phyloP scores from a whole-genome alignment of 2,888 invertebrate species.

The Syrphus vitripennis region DNA sequence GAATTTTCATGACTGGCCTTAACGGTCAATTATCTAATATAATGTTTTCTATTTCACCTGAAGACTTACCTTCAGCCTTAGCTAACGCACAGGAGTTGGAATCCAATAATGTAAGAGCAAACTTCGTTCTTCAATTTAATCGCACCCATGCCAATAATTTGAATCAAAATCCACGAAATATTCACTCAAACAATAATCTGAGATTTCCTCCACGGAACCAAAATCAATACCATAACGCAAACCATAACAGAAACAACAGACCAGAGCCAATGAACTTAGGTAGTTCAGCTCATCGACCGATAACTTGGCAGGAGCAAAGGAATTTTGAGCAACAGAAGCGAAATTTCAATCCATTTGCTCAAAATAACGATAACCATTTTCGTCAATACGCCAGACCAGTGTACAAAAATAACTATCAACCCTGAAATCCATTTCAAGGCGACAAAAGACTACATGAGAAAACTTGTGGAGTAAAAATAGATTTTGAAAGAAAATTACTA shows the following conservation, averaged over 20 bases:
- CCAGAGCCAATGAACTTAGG: neutral
- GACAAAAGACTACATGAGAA: too few species aligned
- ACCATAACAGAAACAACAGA: neutral
- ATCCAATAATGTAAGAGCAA: neutral
- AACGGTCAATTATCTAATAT: neutral
- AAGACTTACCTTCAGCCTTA: neutral
- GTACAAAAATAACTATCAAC: too few species aligned
- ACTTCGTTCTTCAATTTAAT: neutral
- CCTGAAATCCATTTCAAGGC: too few species aligned
- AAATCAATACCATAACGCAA: too few species aligned
- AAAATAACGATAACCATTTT: neutral
- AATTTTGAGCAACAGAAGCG: neutral
- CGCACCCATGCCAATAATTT: neutral
- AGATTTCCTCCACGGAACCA: neutral
- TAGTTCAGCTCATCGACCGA: neutral
- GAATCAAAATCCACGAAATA: neutral
- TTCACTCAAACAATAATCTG: neutral
- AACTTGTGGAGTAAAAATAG: too few species aligned
- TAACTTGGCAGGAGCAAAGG: neutral
- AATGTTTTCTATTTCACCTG: neutral
- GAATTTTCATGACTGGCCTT: neutral
- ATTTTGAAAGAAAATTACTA: too few species aligned
- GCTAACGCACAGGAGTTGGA: neutral
- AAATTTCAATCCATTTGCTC: neutral
- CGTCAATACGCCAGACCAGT: too few species aligned